Evolutionary conservation across 2,888 invertebrate species (phyloP), one percentile per base, ranked within the genome.

Genomic region (Agrotis puta): DNA sequence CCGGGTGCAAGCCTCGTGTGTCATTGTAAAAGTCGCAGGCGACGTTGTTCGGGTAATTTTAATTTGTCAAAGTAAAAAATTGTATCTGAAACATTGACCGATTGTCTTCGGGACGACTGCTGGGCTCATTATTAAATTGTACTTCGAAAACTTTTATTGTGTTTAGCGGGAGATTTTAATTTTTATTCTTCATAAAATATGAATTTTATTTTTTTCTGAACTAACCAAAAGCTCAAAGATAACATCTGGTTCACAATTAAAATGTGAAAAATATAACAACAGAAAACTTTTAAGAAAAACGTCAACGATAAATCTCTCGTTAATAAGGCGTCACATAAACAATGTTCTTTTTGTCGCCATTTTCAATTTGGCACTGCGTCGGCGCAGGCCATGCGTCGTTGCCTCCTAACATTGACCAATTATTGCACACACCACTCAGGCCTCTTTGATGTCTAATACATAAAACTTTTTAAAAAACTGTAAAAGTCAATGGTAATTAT

Each of bases 301-400:
- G 87, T 88, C 89, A 85, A 84, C 87, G 69, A 91, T 94, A 94
- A 94, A 95, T 94, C 94, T 92, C 80, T 88, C 88, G 84, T 89
- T 93, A 94, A 94, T 92, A 94, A 93, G 93, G 89, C 88, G 89
- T 92, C 90, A 88, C 90, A 92, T 91, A 91, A 92, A 94, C 92
- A 91, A 91, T 92, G 90, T 89, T 87, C 64, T 88, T 90, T 88
- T 88, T 90, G 88, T 89, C 86, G 88, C 89, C 84, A 88, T 88
- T 92, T 93, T 90, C 85, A 89, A 89, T 92, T 94, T 94, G 93
- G 93, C 94, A 92, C 88, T 88, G 91, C 79, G 83, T 81, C 87
- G 87, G 91, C 81, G 84, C 82, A 79, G 82, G 78, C 72, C 86
- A 87, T 83, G 90, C 88, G 85, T 85, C 87, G 88, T 84, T 90